Evolutionary conservation across 2,888 invertebrate species (phyloP), one percentile per base, ranked within the genome.

Genomic region (Aspidiotus destructor): DNA sequence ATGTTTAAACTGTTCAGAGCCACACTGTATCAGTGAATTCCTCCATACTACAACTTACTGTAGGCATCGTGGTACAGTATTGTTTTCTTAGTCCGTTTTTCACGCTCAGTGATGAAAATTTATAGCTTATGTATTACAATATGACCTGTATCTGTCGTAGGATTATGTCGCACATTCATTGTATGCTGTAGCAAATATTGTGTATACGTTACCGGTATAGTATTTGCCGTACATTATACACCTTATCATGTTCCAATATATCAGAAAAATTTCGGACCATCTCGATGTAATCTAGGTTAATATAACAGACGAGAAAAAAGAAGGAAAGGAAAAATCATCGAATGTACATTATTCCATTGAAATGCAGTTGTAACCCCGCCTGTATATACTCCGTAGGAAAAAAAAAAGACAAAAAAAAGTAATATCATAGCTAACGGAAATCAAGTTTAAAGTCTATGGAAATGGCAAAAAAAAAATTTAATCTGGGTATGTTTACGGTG

Each of bases 401-500:
- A 44, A 8, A 44, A 16, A 13, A 52, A 54, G 53, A 17, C 13
- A 52, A 41, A 44, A 62, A 55, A 40, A 15, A 54, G 7, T 63
- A 63, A 62, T 63, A 54, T 40, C 63, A 28, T 40, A 64, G 57
- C 41, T 58, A 48, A 57, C 44, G 58, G 28, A 60, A 44, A 42
- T 42, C 57, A 40, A 52, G 28, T 63, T 48, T 40, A 58, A 28
- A 28, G 53, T 28, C 28, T 28, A n/a, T 52, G 13, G 52, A 13
- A 52, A 9, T n/a, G 5, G 7, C 42, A 13, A 60, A 41, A 42
- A 11, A 8, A 41, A 16, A 62, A 44, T n/a, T 62, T 62, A 62
- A 62, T 62, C 62, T 61, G 48, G 48, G 61, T 28, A 28, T 28
- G 28, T 48, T 62, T 62, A 63, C 54, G 63, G 63, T 63, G 53